Evolutionary conservation across 2,888 invertebrate genomes (phyloP).

Genomic region (Alloscopus bannaensis): DNA sequence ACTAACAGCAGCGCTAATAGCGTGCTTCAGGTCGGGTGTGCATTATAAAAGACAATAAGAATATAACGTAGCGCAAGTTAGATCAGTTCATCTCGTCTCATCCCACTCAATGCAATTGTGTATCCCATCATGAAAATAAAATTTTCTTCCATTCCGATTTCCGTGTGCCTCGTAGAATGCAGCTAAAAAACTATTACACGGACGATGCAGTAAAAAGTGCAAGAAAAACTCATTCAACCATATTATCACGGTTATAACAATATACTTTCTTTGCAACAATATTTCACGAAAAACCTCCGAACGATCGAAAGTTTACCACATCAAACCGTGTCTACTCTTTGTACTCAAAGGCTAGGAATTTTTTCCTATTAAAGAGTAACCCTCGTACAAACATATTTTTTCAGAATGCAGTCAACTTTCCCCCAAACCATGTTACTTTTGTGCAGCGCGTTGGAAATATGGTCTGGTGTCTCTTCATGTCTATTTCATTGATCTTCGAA

Average conservation of each 20-base stretch:
- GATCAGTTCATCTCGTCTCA: too few relatives aligned
- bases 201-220: slow-evolving; percentile 21
- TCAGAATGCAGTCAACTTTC: neutral
- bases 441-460: neutral
- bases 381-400: slow-evolving; percentile 5
- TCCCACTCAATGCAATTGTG: too few relatives aligned
- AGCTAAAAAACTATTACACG: too few relatives aligned
- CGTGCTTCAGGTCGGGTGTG: slow-evolving; percentile 43
- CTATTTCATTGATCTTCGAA: slow-evolving; percentile 22
- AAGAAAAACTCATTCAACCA: slow-evolving; percentile 36
- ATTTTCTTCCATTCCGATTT: too few relatives aligned
- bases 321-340: too few relatives aligned
- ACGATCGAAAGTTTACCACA: slow-evolving; percentile 27
- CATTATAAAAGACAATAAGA: slow-evolving; percentile 42
- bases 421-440: slow-evolving; percentile 2
- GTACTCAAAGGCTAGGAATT: too few relatives aligned
- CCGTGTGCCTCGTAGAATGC: too few relatives aligned
- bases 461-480: slow-evolving; percentile 34
- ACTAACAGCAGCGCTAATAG: too few relatives aligned
- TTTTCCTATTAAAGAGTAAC: too few relatives aligned
- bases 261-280: slow-evolving; percentile 41
- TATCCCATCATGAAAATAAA: too few relatives aligned
- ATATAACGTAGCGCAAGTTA: too few relatives aligned
- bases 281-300: slow-evolving; percentile 35
- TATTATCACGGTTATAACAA: too few relatives aligned